Evolutionary conservation across 2,888 invertebrate genomes (phyloP).

Genomic region (Spodoptera picta): DNA sequence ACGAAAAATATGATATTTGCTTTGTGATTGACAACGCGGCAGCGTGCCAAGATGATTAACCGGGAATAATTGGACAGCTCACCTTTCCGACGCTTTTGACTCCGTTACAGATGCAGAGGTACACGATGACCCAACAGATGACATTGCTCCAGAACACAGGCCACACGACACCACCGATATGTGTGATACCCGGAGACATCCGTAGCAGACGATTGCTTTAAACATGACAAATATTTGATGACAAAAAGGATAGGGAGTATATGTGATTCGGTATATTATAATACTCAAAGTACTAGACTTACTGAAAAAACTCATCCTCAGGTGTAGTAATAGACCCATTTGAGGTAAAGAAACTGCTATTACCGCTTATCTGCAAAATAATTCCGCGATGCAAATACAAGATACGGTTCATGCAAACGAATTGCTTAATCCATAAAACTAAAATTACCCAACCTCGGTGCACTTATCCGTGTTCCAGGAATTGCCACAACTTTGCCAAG

Average conservation of each 20-base stretch:
- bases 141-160: conserved; percentile 92
- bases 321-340: conserved; percentile 89
- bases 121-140: conserved; percentile 94
- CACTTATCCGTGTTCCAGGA: conserved; percentile 95
- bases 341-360: conserved; percentile 68
- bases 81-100: conserved; percentile 96
- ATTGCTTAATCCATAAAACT: conserved; percentile 40
- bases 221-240: conserved; percentile 24
- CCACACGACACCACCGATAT: conserved; percentile 94
- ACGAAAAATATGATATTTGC: conserved; percentile 46
- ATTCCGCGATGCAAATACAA: conserved; percentile 16
- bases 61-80: conserved; percentile 51
- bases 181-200: conserved; percentile 92
- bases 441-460: conserved; percentile 83
- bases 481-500: conserved; percentile 94
- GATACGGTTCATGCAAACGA: conserved; percentile 21
- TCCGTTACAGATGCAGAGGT: conserved; percentile 95
- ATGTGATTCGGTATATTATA: background rate
- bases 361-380: conserved; percentile 79
- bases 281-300: conserved; percentile 67
- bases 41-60: conserved; percentile 64
- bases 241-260: background rate
- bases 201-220: conserved; percentile 93
- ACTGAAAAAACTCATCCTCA: conserved; percentile 96
- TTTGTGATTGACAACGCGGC: conserved; percentile 66